Evolutionary conservation across 2,888 invertebrate genomes (phyloP), one percentile per base, ranked within the genome.

Genomic region (Carpatolechia fugitivella): DNA sequence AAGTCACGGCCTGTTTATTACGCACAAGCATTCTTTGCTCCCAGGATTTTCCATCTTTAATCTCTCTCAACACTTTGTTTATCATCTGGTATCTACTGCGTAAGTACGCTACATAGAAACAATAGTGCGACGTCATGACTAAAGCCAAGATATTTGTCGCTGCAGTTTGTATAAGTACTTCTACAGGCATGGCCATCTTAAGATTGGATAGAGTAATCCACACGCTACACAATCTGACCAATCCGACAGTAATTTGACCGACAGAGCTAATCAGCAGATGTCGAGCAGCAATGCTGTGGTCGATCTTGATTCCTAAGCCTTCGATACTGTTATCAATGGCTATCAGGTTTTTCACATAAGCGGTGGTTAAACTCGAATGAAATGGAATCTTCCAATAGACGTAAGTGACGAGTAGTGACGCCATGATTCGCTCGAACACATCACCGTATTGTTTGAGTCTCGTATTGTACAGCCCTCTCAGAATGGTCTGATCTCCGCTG

Each of bases 371-470:
- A 54, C 71, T 73, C 29, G 79, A 56, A 50, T 65, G 58, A 52
- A 76, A 78, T 0, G 81, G 73, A 48, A 79, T 59, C 56, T 81
- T 76, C 73, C 76, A 77, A 68, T 81, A 70, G 0, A 69, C 61
- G 33, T 76, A 69, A 1, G 76, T 3, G 8, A 76, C 71, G 38
- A 71, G 81, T 0, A 69, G 0, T 0, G 71, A 52, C 1, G 78
- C 72, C 1, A 67, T 60, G 13, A 73, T 57, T 55, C 73, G 72
- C 58, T 84, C 82, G 24, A 72, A 74, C 47, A 73, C 70, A 55
- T 85, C 86, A 0, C 84, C 85, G 53, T 84, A 86, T 7, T 76
- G 71, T 56, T 73, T 68, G 16, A 85, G 59, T 63, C 74, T 80
- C 0, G 86, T 85, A 10, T 76, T 66, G 52, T 80, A 82, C 11